Conservation (phyloP, 2,113 vertebrate genomes). For the Dipodomys stephensi region DNA sequence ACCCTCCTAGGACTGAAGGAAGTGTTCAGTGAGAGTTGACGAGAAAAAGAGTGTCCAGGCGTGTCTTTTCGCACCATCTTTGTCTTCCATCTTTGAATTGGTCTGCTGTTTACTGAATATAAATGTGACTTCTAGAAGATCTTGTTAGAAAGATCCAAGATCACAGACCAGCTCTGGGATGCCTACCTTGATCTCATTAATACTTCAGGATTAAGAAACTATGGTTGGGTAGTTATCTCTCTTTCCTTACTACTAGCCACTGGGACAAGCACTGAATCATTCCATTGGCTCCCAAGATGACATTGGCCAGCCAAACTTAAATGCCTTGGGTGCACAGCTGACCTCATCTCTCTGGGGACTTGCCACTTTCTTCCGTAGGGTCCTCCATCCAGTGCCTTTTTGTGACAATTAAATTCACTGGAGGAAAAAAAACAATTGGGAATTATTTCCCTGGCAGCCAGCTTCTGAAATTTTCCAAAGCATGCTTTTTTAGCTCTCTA, state of each 20-base stretch:
- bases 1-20: too few species aligned
- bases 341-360: neutral
- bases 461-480: slow-evolving; percentile 76
- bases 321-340: neutral
- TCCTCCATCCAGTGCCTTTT: slow-evolving; percentile 52
- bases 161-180: neutral
- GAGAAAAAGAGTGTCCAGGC: neutral
- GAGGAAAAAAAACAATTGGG: slow-evolving; percentile 15
- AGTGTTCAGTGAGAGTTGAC: fast-evolving
- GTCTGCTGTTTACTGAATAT: neutral
- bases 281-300: too few species aligned
- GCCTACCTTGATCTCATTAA: neutral
- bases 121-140: neutral
- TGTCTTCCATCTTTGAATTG: neutral
- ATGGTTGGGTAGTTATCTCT: neutral
- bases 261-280: neutral
- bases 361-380: neutral
- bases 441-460: slow-evolving; percentile 72
- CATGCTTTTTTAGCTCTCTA: slow-evolving; percentile 79
- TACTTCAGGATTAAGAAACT: neutral
- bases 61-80: neutral
- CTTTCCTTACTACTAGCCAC: neutral
- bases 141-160: neutral
- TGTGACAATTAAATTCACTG: slow-evolving; percentile 73
- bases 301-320: fast-evolving